A percentile compares a stretch with the other conserved stretches of the same genome.
phyloP scores from a whole-genome alignment of 2,113 vertebrate genomes.

The Oenanthe melanoleuca region DNA sequence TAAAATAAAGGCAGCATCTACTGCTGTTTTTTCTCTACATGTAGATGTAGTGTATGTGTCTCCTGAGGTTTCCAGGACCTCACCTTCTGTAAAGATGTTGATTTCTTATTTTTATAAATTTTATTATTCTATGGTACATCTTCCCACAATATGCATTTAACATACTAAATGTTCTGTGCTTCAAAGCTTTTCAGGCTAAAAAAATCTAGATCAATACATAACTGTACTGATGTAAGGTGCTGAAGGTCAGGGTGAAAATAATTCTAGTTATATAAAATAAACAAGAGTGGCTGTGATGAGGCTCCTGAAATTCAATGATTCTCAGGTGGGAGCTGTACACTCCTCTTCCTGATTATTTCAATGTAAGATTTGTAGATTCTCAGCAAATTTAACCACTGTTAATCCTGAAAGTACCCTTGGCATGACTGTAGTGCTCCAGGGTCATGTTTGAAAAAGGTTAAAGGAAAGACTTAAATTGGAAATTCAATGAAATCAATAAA shows the following conservation, averaged over 20 bases:
- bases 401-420: neutral
- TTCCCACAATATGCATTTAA: neutral
- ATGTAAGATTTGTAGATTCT: neutral
- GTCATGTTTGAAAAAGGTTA: neutral
- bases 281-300: neutral
- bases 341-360: neutral
- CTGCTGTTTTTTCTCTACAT: neutral
- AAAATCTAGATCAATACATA: neutral
- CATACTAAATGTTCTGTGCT: neutral
- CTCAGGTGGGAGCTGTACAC: neutral
- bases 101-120: neutral
- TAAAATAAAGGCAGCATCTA: neutral
- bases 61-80: neutral
- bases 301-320: neutral
- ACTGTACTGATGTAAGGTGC: neutral
- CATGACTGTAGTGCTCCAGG: neutral
- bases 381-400: neutral
- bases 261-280: neutral
- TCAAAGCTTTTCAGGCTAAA: neutral
- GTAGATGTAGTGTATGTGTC: fast-evolving
- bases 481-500: neutral
- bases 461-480: neutral
- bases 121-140: neutral
- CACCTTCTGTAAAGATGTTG: neutral
- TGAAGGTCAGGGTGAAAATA: neutral